Evolutionary conservation across 2,113 vertebrate species (phyloP).

Genomic region (Taxidea taxus): DNA sequence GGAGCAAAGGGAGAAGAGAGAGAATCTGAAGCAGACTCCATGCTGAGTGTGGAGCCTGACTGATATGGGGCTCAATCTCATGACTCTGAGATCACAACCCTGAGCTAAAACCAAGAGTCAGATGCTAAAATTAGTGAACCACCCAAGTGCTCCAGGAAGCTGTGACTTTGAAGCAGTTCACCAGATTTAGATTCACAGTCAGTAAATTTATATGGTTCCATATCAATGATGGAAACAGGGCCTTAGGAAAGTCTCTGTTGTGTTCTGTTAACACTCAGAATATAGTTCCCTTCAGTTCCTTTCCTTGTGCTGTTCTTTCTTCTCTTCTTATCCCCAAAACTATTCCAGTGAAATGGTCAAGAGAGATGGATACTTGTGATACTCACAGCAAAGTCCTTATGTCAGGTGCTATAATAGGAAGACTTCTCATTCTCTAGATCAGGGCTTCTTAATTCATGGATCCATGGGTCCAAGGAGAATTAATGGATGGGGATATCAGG

Average conservation of each 20-base stretch:
- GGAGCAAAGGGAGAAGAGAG: neutral
- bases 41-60: neutral
- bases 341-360: neutral
- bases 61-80: neutral
- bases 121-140: neutral
- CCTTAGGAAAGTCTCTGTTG: neutral
- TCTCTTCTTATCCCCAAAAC: neutral
- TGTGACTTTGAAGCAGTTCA: neutral
- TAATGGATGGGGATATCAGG: neutral
- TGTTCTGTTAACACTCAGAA: no score
- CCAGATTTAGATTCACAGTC: neutral
- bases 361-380: neutral
- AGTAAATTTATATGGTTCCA: neutral
- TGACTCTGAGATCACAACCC: neutral
- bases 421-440: neutral
- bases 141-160: neutral
- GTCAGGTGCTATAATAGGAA: neutral
- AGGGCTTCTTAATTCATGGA: neutral
- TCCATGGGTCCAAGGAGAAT: neutral
- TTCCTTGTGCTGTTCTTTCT: rapidly evolving
- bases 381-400: neutral
- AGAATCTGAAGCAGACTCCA: neutral
- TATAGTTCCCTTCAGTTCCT: rapidly evolving
- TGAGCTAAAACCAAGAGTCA: neutral
- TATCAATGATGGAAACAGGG: neutral